Evolutionary conservation across 2,888 invertebrate species (phyloP).

Genomic region (Drosophila nigricruria): DNA sequence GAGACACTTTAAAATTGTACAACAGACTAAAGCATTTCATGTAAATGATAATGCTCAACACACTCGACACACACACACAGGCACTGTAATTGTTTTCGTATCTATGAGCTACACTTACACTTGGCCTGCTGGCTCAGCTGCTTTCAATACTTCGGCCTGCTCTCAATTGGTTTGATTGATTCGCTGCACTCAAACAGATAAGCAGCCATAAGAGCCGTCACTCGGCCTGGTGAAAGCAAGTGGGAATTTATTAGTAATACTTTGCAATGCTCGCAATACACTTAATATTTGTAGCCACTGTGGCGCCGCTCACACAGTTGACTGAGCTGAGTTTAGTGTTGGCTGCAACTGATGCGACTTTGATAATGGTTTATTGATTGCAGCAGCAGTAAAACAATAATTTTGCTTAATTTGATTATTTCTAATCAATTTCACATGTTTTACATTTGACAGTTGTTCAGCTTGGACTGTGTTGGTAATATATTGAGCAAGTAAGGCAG

Average conservation of each 20-base stretch:
- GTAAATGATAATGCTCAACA: conserved; percentile 66
- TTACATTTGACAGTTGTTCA: neutral
- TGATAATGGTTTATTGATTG: conserved; percentile 11
- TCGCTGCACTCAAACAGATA: conserved; percentile 66
- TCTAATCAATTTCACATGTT: neutral
- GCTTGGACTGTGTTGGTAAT: neutral
- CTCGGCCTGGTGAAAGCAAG: conserved; percentile 55
- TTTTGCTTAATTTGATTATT: neutral
- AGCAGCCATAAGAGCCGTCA: conserved; percentile 38
- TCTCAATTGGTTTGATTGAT: conserved; percentile 70
- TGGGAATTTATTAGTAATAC: conserved; percentile 61
- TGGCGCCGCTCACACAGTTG: conserved; percentile 3
- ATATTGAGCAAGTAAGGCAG: neutral
- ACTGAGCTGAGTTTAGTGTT: neutral
- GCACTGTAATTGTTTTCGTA: conserved; percentile 43
- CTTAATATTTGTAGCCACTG: conserved; percentile 9
- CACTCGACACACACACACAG: conserved; percentile 26
- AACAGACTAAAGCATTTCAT: conserved; percentile 43
- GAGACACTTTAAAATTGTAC: conserved; percentile 78
- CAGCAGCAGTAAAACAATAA: neutral
- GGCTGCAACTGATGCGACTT: neutral
- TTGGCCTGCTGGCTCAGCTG: conserved; percentile 29
- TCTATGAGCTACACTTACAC: conserved; percentile 33
- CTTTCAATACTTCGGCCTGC: conserved; percentile 4
- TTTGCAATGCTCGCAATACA: conserved; percentile 18